Evolutionary conservation across 2,113 vertebrate species (phyloP), one percentile per base, ranked within the genome.

Genomic region (Rynchops niger): DNA sequence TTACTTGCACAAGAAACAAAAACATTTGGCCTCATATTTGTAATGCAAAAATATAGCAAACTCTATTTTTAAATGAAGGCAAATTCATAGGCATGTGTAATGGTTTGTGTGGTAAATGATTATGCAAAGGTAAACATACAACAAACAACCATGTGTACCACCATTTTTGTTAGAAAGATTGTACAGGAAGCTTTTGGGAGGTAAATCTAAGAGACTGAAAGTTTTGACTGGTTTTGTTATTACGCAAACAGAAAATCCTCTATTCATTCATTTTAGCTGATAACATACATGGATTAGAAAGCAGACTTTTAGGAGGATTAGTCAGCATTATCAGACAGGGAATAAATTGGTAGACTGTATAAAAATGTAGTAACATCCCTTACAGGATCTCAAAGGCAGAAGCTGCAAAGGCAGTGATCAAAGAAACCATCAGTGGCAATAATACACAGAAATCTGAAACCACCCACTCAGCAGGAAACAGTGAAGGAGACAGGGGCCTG

Each of bases 181-280:
- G 50, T 47, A 42, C 0, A 2, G 38, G 34, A 71, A 82, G 86
- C 36, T 76, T 76, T 91, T 52, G 40, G 11, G 15, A 82, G 78
- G 94, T 49, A 93, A 91, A 94, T 73, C 30, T 70, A 77, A 95
- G 73, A 67, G 65, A 79, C 72, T 87, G 56, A 16, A 97, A 95
- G 84, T 95, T 95, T 95, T 85, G 56, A 92, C 53, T 69, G 56
- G 83, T 89, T 94, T 93, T 66, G 42, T n/a, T 77, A 73, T 89
- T 93, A 95, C 40, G 47, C 95, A 95, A 97, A 85, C 58, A 73
- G 83, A 94, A 97, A 97, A 95, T 96, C 95, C 88, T 90, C 93
- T 32, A 11, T 62, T 83, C 86, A 52, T 77, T 95, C 84, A 94
- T 87, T 97, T 97, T 91, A 95, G 73, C 84, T 89, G 89, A 82